Evolutionary conservation across 2,888 invertebrate species (phyloP).

Genomic region (Scaptomyza caliginosa): DNA sequence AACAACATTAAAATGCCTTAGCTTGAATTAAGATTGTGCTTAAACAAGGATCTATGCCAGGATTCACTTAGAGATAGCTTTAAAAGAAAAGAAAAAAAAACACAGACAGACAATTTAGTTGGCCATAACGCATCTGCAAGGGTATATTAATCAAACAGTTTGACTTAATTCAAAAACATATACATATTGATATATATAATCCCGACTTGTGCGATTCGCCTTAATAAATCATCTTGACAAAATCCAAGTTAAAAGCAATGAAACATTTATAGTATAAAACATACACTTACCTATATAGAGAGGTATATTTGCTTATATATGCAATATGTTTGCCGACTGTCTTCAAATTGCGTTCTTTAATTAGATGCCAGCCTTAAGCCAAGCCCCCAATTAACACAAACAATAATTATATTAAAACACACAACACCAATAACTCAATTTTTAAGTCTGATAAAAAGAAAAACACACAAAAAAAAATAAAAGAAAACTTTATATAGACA

Average conservation of each 20-base stretch:
- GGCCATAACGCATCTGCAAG: conserved; percentile 12
- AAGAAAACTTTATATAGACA: conserved; percentile 18
- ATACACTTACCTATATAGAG: not conserved
- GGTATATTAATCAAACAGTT: not conserved
- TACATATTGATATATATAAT: not conserved
- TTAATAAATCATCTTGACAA: conserved; percentile 49
- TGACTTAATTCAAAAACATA: too few relatives aligned
- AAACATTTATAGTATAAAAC: not conserved
- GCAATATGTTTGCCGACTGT: conserved; percentile 39
- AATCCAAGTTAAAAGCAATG: conserved; percentile 5
- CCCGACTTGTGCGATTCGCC: conserved; percentile 66
- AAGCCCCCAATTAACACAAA: conserved; percentile 22
- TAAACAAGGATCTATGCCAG: not conserved
- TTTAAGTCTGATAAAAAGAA: conserved; percentile 62
- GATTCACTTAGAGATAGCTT: not conserved
- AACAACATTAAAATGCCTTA: not conserved
- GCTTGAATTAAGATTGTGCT: not conserved
- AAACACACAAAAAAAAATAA: conserved; percentile 30
- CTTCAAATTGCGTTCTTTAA: conserved; percentile 38
- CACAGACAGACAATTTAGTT: not conserved
- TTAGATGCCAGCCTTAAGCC: conserved; percentile 40
- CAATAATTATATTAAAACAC: conserved; percentile 10
- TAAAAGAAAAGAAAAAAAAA: too few relatives aligned
- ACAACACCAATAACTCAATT: conserved; percentile 65
- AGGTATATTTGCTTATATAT: conserved; percentile 13